Evolutionary conservation across 2,113 vertebrate species (phyloP).

Genomic region (Gopherus evgoodei): DNA sequence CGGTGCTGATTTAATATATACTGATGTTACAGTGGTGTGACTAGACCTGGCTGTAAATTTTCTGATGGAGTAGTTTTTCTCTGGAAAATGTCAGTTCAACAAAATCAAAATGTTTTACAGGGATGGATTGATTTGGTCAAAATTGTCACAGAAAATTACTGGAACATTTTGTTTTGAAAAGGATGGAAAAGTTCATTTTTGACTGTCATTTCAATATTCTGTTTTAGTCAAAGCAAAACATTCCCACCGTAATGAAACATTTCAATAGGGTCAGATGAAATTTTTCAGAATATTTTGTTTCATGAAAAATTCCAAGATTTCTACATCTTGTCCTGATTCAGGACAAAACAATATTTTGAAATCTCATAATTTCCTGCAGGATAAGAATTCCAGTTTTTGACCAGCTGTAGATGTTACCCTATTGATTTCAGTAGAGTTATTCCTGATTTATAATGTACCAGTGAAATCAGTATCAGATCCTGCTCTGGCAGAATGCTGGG

Average conservation of each 20-base stretch:
- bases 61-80: not conserved
- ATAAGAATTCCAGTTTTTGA: not conserved
- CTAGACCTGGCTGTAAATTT: not conserved
- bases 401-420: not conserved
- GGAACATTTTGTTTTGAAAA: not conserved
- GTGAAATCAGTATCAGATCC: not conserved
- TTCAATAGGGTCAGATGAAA: not conserved
- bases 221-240: not conserved
- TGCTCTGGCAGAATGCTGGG: not conserved
- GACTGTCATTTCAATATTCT: not conserved
- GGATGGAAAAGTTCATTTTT: not conserved
- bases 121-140: not conserved
- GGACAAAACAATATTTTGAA: not conserved
- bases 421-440: not conserved
- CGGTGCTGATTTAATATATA: not conserved
- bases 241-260: not conserved
- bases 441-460: not conserved
- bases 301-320: not conserved
- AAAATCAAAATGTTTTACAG: not conserved
- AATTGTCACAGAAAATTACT: not conserved
- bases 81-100: accelerated
- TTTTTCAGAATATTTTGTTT: not conserved
- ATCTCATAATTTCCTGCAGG: not conserved
- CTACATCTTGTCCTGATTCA: not conserved
- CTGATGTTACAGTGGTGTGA: not conserved